A percentile compares a stretch with the other conserved stretches of the same genome.
Conservation (phyloP, 2,113 vertebrate genomes). For the Anolis carolinensis region DNA sequence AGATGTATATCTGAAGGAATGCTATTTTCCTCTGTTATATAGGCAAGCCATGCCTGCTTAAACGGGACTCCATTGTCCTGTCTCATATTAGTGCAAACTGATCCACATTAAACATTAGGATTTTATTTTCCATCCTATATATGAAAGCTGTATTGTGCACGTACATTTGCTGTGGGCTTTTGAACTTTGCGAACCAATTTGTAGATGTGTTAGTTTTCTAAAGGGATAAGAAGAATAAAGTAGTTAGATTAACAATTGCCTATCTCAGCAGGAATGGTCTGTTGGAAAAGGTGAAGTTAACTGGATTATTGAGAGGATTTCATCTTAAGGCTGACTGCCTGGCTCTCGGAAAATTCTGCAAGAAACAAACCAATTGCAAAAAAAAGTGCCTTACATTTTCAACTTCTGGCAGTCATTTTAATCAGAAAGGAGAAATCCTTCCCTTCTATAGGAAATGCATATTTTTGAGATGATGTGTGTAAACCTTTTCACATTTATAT, state of each 20-base stretch:
- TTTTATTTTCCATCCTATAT: slow-evolving; percentile 11
- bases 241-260: slow-evolving; percentile 35
- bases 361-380: neutral
- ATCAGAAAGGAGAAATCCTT: neutral
- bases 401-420: neutral
- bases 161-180: slow-evolving; percentile 17
- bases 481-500: slow-evolving; percentile 14
- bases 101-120: slow-evolving; percentile 25
- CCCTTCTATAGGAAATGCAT: neutral
- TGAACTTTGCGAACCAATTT: slow-evolving; percentile 1
- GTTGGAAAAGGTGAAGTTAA: slow-evolving; percentile 33
- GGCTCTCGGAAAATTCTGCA: neutral
- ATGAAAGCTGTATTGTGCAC: neutral
- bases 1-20: neutral
- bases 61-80: rapidly evolving
- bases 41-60: neutral
- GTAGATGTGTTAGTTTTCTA: slow-evolving; percentile 30
- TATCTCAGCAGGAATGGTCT: neutral
- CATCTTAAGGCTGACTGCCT: neutral
- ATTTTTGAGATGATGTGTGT: slow-evolving; percentile 17
- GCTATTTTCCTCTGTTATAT: neutral
- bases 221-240: slow-evolving; percentile 27
- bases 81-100: neutral
- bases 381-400: neutral
- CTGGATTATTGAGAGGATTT: slow-evolving; percentile 37